phyloP scores from a whole-genome alignment of 2,888 invertebrate species.

The Spialia ferax region DNA sequence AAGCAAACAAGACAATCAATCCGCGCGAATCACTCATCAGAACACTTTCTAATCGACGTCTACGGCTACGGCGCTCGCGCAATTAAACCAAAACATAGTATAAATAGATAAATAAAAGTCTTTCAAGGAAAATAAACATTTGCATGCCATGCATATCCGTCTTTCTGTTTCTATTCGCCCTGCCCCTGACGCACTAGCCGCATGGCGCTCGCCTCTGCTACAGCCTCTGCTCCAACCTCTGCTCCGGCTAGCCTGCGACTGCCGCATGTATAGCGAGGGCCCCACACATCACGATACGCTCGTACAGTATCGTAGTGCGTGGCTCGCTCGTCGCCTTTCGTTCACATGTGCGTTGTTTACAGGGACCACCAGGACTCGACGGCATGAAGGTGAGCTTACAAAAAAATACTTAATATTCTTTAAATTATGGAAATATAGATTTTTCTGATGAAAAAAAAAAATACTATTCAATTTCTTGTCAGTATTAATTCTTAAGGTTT shows the following conservation, averaged over 20 bases:
- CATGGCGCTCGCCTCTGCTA: slow-evolving; percentile 78
- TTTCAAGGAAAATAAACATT: slow-evolving; percentile 81
- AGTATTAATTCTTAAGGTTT: neutral
- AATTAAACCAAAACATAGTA: slow-evolving; percentile 60
- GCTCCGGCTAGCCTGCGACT: neutral
- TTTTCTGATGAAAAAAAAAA: no score
- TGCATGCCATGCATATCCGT: slow-evolving; percentile 78
- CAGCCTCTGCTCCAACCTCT: neutral
- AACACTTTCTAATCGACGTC: slow-evolving; percentile 82
- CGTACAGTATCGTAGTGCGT: slow-evolving; percentile 5
- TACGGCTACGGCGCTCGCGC: slow-evolving; percentile 65
- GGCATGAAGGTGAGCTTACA: slow-evolving; percentile 95
- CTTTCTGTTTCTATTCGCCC: slow-evolving; percentile 53
- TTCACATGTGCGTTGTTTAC: slow-evolving; percentile 83
- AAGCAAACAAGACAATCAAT: slow-evolving; percentile 80
- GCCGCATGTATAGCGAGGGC: slow-evolving; percentile 8
- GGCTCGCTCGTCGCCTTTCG: slow-evolving; percentile 20
- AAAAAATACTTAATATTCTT: neutral
- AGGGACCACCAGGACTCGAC: slow-evolving; percentile 97
- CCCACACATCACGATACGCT: slow-evolving; percentile 12
- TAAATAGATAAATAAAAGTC: slow-evolving; percentile 44
- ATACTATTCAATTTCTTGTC: neutral
- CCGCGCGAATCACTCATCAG: slow-evolving; percentile 80
- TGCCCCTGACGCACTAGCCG: slow-evolving; percentile 45
- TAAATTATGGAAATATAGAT: no score